Base-by-base conservation (phyloP, 2,797 vertebrate species). In the Rachycentron canadum region DNA sequence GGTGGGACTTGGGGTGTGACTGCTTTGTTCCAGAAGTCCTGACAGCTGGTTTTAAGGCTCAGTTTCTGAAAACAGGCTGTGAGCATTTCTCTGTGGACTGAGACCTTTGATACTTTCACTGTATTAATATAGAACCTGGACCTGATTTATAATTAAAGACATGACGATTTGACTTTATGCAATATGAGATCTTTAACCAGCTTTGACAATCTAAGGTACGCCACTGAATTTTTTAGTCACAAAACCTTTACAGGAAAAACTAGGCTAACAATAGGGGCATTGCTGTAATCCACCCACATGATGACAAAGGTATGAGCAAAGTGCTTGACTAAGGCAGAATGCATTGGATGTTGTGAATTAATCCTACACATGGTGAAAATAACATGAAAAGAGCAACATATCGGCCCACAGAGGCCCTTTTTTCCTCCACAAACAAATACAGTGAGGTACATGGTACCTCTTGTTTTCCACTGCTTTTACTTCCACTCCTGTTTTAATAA, bases 391-490 rank as follows among this genome's bases (percentile, higher is more conserved):
- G 10, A 3, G 38, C 19, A 62, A 49, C 25, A 64, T 4, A 11
- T 0, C 4, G 23, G n/a, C 32, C 21, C n/a, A 7, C 7, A 2
- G 4, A 71, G 12, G 25, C 14, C n/a, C n/a, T 5, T 59, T 58
- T 17, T 25, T 28, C 49, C 55, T 76, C 8, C 7, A 21, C 41
- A 49, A 67, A 58, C 23, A 83, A 65, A 82, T 13, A 57, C 61
- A 68, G 55, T 38, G 58, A 67, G 23, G 40, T 40, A 26, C 17
- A 52, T n/a, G 45, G 32, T 2, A 5, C 2, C 0, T 32, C 40
- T 71, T 58, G 56, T 73, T 82, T 57, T 67, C 66, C 43, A 25
- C 64, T n/a, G 62, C 61, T 66, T 78, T 58, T 59, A 62, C n/a
- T 58, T 28, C 49, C 2, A 61, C 45, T 19, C 30, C 38, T 40